A percentile compares a stretch with the other conserved stretches of the same genome.
Evolutionary conservation across 30 jellyfish, hydroid and myxozoan species (phyloP).

Genomic region (Mastigias papua): DNA sequence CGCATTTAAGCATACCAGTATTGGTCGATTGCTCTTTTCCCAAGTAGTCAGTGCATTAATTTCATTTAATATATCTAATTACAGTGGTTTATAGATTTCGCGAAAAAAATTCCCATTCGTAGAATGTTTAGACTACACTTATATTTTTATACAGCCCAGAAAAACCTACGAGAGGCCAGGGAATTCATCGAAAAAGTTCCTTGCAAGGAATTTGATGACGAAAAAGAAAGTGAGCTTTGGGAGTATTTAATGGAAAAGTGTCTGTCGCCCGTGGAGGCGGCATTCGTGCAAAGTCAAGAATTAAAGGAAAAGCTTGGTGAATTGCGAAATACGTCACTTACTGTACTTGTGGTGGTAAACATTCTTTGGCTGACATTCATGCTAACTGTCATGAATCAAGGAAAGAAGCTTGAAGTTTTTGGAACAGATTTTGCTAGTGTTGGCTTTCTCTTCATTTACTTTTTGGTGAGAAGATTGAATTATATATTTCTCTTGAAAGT

Average conservation of each 20-base stretch:
- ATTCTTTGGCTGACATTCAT: conserved; percentile 93
- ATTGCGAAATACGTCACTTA: conserved; percentile 85
- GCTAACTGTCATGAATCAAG: conserved; percentile 95
- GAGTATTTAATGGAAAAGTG: conserved; percentile 74
- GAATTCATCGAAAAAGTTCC: conserved; percentile 69
- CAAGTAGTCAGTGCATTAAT: too few species aligned
- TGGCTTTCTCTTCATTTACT: conserved; percentile 84
- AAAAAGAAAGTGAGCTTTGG: conserved; percentile 86
- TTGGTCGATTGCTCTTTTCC: too few species aligned
- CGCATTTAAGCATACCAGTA: too few species aligned
- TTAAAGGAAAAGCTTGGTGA: conserved; percentile 89
- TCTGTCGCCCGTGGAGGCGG: conserved; percentile 97
- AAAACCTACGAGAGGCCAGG: conserved; percentile 82
- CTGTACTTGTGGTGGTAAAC: conserved; percentile 83
- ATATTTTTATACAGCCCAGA: conserved; percentile 64
- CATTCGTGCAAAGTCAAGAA: conserved; percentile 87
- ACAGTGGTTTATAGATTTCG: too few species aligned
- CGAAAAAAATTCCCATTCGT: neutral
- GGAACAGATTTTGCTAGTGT: conserved; percentile 95
- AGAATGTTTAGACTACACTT: neutral
- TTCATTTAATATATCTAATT: too few species aligned
- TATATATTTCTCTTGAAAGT: too few species aligned
- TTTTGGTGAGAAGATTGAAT: conserved; percentile 63
- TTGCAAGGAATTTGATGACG: conserved; percentile 70
- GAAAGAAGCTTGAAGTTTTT: conserved; percentile 62